A percentile compares a stretch with the other conserved stretches of the same genome.
These are phyloP conservation scores for Drosophila subsilvestris DNA, from an alignment of 2,888 invertebrate species.

Conservation along the genomic window DNA sequence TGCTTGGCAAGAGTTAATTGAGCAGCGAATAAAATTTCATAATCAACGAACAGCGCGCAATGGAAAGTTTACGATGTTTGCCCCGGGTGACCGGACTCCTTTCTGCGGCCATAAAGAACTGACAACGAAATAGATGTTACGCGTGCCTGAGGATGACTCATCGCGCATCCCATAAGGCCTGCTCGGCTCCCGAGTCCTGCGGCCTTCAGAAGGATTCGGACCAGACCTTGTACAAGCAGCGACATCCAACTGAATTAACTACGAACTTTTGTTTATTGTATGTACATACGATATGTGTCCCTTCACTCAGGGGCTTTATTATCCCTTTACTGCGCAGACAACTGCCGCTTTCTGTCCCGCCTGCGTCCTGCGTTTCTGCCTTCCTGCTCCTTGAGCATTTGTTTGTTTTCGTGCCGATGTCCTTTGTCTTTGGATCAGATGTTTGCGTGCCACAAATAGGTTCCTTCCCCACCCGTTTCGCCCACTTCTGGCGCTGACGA, in stretches of 20 bases:
- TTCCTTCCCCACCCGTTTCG: slow-evolving; percentile 32
- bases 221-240: slow-evolving; percentile 3
- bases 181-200: slow-evolving; percentile 3
- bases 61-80: slow-evolving; percentile 46
- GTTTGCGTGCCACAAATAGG: slow-evolving; percentile 69
- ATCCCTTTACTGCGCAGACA: slow-evolving; percentile 29
- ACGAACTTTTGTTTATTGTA: slow-evolving; percentile 15
- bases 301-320: slow-evolving; percentile 2
- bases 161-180: slow-evolving; percentile 1
- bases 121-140: slow-evolving; percentile 16
- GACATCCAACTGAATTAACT: slow-evolving; percentile 29
- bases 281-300: slow-evolving; percentile 5
- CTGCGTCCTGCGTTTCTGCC: slow-evolving; percentile 2
- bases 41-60: slow-evolving; percentile 58
- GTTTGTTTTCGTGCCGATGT: slow-evolving; percentile 51
- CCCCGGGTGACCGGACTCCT: slow-evolving; percentile 21
- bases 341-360: slow-evolving; percentile 8
- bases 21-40: slow-evolving; percentile 72
- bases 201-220: slow-evolving; percentile 35
- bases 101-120: slow-evolving; percentile 31
- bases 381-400: slow-evolving; percentile 34
- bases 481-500: slow-evolving; percentile 18
- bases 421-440: slow-evolving; percentile 62
- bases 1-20: slow-evolving; percentile 71
- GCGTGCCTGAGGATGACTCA: slow-evolving; percentile 31